Percentiles rank a stretch among this genome's conserved stretches.
These are phyloP conservation scores for Heterodera schachtii DNA, from an alignment of 1,140 invertebrate genomes.

Conservation along the genomic window DNA sequence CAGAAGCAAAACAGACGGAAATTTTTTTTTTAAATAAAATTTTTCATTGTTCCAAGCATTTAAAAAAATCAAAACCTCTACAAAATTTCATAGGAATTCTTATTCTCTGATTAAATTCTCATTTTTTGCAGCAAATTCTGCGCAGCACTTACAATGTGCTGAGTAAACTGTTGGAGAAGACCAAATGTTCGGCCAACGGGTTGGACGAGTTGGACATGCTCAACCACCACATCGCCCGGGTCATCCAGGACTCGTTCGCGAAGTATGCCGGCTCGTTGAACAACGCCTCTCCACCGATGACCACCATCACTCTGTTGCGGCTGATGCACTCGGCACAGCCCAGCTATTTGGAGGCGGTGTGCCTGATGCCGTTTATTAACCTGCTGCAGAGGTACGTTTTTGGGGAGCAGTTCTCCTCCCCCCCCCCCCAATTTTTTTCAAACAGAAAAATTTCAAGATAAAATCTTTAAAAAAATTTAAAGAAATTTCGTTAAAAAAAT, in stretches of 20 bases:
- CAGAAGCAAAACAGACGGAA: too few relatives aligned
- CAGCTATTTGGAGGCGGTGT: constrained; percentile 42
- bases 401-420: too few relatives aligned
- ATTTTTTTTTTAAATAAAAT: too few relatives aligned
- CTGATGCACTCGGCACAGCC: constrained; percentile 41
- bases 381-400: constrained; percentile 31
- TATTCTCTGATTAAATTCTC: not conserved
- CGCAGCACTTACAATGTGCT: constrained; percentile 46
- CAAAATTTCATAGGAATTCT: not conserved
- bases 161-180: constrained; percentile 47
- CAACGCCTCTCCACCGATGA: constrained; percentile 21
- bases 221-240: constrained; percentile 39
- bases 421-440: too few relatives aligned
- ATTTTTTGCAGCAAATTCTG: constrained; percentile 33
- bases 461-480: too few relatives aligned
- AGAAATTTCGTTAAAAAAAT: too few relatives aligned
- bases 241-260: constrained; percentile 44
- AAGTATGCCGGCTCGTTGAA: constrained; percentile 16
- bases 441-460: too few relatives aligned
- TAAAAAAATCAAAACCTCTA: too few relatives aligned
- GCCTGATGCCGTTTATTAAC: constrained; percentile 41
- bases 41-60: too few relatives aligned
- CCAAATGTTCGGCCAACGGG: constrained; percentile 36
- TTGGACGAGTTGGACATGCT: constrained; percentile 46
- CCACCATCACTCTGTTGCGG: constrained; percentile 39